phyloP scores from a whole-genome alignment of 2,797 vertebrate species.

The Sebastes umbrosus region DNA sequence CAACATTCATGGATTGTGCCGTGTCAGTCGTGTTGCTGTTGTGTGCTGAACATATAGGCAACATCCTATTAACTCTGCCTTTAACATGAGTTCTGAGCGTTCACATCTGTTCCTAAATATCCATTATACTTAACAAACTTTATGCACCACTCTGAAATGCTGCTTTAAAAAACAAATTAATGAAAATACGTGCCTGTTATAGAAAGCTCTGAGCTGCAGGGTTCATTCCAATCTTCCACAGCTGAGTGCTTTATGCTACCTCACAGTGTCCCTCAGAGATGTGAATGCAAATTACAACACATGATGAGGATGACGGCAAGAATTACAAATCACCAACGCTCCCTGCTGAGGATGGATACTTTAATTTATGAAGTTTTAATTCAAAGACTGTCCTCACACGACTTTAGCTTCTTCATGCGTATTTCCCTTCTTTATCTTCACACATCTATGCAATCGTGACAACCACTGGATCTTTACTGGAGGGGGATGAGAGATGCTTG shows the following conservation, averaged over 20 bases:
- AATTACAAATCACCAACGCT: neutral
- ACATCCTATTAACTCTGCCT: no score
- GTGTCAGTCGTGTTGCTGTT: no score
- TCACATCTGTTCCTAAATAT: neutral
- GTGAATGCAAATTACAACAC: slow-evolving; percentile 19
- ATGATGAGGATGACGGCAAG: neutral
- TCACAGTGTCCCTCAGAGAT: slow-evolving; percentile 22
- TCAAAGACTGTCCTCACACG: neutral
- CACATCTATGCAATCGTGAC: slow-evolving; percentile 1
- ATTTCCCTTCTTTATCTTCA: neutral
- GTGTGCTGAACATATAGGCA: no score
- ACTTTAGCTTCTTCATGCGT: neutral
- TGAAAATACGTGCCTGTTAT: neutral
- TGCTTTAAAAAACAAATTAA: neutral
- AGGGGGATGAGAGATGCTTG: neutral
- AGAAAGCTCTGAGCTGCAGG: slow-evolving; percentile 29
- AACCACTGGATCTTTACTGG: slow-evolving; percentile 7
- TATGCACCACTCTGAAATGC: neutral
- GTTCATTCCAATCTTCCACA: slow-evolving; percentile 9
- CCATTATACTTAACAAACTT: neutral
- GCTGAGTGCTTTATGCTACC: slow-evolving; percentile 17
- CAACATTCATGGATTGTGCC: no score
- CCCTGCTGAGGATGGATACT: neutral
- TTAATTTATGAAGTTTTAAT: neutral
- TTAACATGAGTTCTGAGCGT: neutral